phyloP scores from a whole-genome alignment of 2,113 vertebrate genomes.

The Hyperopisus bebe region DNA sequence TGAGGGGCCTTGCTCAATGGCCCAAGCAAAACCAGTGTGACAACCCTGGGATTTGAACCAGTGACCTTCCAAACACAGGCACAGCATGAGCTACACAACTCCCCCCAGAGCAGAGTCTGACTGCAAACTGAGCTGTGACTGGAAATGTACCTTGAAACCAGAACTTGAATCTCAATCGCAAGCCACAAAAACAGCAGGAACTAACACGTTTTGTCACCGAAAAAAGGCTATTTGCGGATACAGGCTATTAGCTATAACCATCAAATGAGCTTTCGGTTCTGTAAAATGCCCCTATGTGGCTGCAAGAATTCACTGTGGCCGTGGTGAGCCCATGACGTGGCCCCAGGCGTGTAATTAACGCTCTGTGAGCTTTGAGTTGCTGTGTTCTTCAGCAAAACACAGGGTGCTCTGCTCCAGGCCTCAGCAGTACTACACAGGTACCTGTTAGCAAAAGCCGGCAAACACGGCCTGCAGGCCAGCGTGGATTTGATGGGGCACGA shows the following conservation, averaged over 20 bases:
- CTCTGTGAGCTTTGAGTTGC: neutral
- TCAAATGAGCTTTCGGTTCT: neutral
- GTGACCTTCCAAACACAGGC: neutral
- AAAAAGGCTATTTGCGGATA: neutral
- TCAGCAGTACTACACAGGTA: neutral
- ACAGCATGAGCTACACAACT: neutral
- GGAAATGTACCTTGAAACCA: neutral
- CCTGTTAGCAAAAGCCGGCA: neutral
- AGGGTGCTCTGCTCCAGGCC: neutral
- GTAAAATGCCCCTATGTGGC: neutral
- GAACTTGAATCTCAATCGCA: neutral
- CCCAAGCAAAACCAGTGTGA: neutral
- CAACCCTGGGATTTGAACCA: neutral
- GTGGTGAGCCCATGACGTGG: neutral
- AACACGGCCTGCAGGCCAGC: neutral
- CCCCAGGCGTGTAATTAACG: constrained; percentile 23
- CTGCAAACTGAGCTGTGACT: neutral
- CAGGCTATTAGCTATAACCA: neutral
- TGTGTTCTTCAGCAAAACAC: neutral
- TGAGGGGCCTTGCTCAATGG: neutral
- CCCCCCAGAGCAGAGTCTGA: neutral
- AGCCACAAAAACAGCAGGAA: neutral
- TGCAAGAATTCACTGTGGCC: neutral
- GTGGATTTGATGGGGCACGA: neutral
- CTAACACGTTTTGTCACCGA: neutral